Base-by-base conservation (phyloP, 2,888 invertebrate genomes). In the Limnephilus marmoratus region DNA sequence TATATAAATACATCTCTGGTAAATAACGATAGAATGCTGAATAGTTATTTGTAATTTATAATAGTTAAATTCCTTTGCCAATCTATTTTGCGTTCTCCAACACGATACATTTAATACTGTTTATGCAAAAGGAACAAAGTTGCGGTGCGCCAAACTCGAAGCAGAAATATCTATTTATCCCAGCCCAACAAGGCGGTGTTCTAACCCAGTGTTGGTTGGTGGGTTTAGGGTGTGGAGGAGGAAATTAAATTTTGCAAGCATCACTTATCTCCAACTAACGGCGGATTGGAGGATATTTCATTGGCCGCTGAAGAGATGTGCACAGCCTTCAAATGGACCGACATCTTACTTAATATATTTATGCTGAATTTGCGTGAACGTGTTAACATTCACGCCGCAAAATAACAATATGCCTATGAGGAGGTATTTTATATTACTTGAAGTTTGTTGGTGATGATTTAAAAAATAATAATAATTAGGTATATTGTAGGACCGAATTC, bases 211-310 rank as follows among this genome's bases (percentile, higher is more conserved):
- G 88, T 90, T 85, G 49, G 49, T 49, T 45, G 41, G 34, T 89
- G 80, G 53, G 53, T 68, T 83, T n/a, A 49, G 82, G 90, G 53
- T 29, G 90, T 85, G 49, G 53, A 53, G 34, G 90, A 91, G 91
- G 92, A 92, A 93, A 93, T 93, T 93, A 92, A 92, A 92, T 93
- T 93, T 93, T 81, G 92, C 87, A 91, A 91, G 91, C 91, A 91
- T 88, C 92, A 90, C 93, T 92, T 92, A 93, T 93, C 91, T 93
- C 88, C 81, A 88, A 90, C 88, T 83, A 88, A 92, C 37, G 87
- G 34, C 37, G 85, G 81, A 80, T 82, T 24, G 85, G 68, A 82
- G 89, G 80, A 88, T 53, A 91, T 91, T 90, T 53, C 91, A 91
- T 91, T 81, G 91, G 88, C 81, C 88, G 41, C 80, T 45, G 88